A percentile compares a stretch with the other conserved stretches of the same genome.
These are phyloP conservation scores for Papilio protenor DNA, from an alignment of 2,888 invertebrate species.

Conservation along the genomic window DNA sequence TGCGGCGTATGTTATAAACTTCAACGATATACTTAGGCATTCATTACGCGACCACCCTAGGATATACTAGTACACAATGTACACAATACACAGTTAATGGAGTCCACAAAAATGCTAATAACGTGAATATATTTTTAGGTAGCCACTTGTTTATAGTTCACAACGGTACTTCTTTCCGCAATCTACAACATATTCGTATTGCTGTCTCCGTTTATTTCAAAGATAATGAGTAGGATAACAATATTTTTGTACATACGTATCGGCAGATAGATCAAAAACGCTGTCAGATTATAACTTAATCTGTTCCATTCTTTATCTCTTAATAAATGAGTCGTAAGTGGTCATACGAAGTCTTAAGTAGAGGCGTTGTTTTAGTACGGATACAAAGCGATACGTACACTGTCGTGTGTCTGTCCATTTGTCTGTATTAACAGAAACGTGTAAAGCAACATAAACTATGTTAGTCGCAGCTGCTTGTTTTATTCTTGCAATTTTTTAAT, in stretches of 20 bases:
- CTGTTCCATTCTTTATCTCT: slow-evolving; percentile 49
- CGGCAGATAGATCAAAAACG: slow-evolving; percentile 14
- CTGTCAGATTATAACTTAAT: slow-evolving; percentile 39
- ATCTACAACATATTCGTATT: too few relatives aligned
- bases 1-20: slow-evolving; percentile 36
- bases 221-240: not conserved
- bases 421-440: slow-evolving; percentile 47
- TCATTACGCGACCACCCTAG: not conserved
- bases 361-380: slow-evolving; percentile 49
- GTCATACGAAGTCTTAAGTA: slow-evolving; percentile 51
- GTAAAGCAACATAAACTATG: too few relatives aligned
- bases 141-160: too few relatives aligned
- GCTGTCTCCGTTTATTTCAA: not conserved
- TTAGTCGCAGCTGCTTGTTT: not conserved
- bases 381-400: slow-evolving; percentile 44
- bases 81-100: too few relatives aligned
- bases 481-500: slow-evolving; percentile 8
- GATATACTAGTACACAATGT: too few relatives aligned
- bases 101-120: too few relatives aligned
- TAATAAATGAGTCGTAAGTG: slow-evolving; percentile 55
- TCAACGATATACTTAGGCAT: slow-evolving; percentile 36
- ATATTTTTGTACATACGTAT: not conserved
- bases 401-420: slow-evolving; percentile 47
- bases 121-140: too few relatives aligned
- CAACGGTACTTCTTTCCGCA: too few relatives aligned